Base-by-base conservation (phyloP, 2,797 vertebrate genomes). In the Neosilurus hyrtlii region DNA sequence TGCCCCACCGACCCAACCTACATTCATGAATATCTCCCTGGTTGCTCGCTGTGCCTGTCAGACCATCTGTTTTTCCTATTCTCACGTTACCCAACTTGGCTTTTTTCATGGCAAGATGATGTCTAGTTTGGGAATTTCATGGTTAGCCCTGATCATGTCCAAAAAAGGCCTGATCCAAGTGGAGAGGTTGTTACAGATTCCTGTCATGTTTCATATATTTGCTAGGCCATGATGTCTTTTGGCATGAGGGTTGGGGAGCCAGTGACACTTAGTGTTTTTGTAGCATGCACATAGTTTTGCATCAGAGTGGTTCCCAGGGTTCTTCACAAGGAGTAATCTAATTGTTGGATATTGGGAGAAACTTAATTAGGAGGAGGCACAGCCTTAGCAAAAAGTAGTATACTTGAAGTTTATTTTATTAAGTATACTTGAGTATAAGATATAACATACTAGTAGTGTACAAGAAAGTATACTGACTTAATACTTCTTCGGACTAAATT, bases 201-300 rank as follows among this genome's bases (percentile, higher is more conserved):
- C 89, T 90, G 67, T 87, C 87, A 88, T 93, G 92, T 94, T 93
- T 93, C 82, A 88, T 89, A 90, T 91, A 88, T 92, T 88, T 89
- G 85, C 72, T 71, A 82, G 78, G 89, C 82, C 81, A 84, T 84
- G 86, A 81, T 83, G 79, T 86, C 86, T 82, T 84, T 66, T 79
- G 62, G 63, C 11, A 15, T 22, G 16, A 76, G 30, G 20, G 20
- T 43, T 76, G 35, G 22, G 2, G 56, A 76, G 74, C 12, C 57
- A 49, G 57, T 62, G 74, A 76, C 73, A 56, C 73, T 30, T 51
- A 67, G 35, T 12, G 51, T 49, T 37, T 18, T 35, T 78, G 24
- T 63, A 35, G 73, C 37, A 43, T 11, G 37, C 26, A 15, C 49
- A 54, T 11, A 24, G 1, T 43, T 49, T 43, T 49, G 9, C 9